These are phyloP conservation scores for Dioctria rufipes DNA, from an alignment of 2,888 invertebrate species.

Conservation along the genomic window DNA sequence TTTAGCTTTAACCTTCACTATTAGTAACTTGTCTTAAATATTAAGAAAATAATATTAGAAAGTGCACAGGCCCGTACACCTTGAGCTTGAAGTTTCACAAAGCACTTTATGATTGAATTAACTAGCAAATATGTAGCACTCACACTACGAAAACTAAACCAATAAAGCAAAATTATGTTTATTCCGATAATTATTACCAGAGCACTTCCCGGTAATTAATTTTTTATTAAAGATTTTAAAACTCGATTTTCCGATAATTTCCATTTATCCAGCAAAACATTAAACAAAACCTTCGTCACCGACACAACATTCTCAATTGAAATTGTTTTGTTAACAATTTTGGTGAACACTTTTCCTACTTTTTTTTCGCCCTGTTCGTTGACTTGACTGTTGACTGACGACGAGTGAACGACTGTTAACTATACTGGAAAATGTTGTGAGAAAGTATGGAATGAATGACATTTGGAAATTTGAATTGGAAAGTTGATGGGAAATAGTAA, in stretches of 20 bases:
- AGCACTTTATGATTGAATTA: neutral
- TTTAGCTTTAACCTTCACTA: too few relatives aligned
- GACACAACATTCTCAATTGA: conserved; percentile 40
- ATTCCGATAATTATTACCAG: neutral
- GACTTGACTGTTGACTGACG: too few relatives aligned
- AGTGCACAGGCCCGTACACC: neutral
- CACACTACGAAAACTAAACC: neutral
- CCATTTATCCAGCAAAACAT: conserved; percentile 5
- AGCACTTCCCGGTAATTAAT: neutral
- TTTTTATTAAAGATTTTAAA: neutral
- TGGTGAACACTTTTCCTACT: conserved; percentile 4
- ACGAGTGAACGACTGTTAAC: too few relatives aligned
- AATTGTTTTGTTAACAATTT: neutral
- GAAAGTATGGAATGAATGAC: neutral
- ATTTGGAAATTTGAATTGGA: neutral
- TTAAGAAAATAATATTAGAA: conserved; percentile 16
- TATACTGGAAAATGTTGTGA: conserved; percentile 1
- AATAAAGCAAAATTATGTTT: neutral
- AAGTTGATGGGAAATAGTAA: neutral
- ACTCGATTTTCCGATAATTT: neutral
- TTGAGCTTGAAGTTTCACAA: conserved; percentile 31
- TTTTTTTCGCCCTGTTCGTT: conserved; percentile 39
- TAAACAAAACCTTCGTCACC: conserved; percentile 15
- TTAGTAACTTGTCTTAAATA: neutral
- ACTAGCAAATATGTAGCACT: neutral